Evolutionary conservation across 2,113 vertebrate genomes (phyloP), one percentile per base, ranked within the genome.

Genomic region (Hystrix brachyura): DNA sequence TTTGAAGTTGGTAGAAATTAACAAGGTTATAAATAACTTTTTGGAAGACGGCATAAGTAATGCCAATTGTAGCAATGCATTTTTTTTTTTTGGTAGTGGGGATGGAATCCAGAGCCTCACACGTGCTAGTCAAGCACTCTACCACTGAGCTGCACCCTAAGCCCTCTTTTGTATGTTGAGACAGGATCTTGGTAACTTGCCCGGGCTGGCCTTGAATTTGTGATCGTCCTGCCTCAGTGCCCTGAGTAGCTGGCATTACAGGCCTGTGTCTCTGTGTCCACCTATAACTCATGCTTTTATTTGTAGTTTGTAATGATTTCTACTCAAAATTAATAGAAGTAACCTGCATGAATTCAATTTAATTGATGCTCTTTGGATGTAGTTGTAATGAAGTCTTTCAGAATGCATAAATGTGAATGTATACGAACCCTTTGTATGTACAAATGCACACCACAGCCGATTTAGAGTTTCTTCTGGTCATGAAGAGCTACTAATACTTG

Each of bases 291-390:
- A n/a, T 12, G 32, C 23, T 84, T 72, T 83, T 72, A 72, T 79
- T 55, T 92, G 65, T 85, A 34, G 34, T 81, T 72, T 86, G 48
- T 9, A 78, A 89, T 93, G 21, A 85, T 82, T 51, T 64, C 14
- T 94, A 25, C 53, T 84, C 43, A 89, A 34, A 81, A 53, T 76
- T n/a, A 79, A 85, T 71, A 83, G 19, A 93, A 90, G 71, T 29
- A 46, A 64, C 23, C 51, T 57, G 1, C n/a, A 96, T 48, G 21
- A 81, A 51, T 78, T 85, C 17, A 84, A 18, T 85, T 25, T 81
- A 72, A 48, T 32, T 3, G 3, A 67, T 67, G 82, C 67, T 67
- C 38, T 94, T 81, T 90, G 57, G 62, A 57, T 46, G 25, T 82
- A n/a, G 18, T 32, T 59, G 12, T 90, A 57, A 90, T 3, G 29